Evolutionary conservation across 2,113 vertebrate genomes (phyloP).

Genomic region (Rhabdomys dilectus): DNA sequence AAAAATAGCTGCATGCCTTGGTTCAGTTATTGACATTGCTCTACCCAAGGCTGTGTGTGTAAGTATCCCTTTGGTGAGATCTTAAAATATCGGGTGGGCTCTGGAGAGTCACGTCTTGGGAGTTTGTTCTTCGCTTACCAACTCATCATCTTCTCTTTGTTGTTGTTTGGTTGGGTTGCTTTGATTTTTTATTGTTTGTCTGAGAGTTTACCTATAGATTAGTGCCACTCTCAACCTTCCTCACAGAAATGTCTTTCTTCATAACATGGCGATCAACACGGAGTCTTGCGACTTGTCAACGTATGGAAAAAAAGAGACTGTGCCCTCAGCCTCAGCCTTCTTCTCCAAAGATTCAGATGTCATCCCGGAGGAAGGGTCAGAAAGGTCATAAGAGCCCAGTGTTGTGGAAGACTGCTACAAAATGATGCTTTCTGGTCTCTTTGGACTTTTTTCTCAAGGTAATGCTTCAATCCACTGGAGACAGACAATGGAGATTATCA

Average conservation of each 20-base stretch:
- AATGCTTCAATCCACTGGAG: background rate
- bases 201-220: background rate
- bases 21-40: conserved; percentile 38
- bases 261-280: background rate
- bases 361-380: background rate
- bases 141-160: background rate
- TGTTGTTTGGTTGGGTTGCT: background rate
- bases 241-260: background rate
- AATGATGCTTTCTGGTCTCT: background rate
- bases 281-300: background rate
- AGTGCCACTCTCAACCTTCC: background rate
- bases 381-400: background rate
- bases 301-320: background rate
- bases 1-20: conserved; percentile 63
- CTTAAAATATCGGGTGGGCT: background rate
- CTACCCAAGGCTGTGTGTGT: background rate
- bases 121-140: background rate
- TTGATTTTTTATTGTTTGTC: background rate
- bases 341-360: background rate
- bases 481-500: background rate
- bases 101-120: background rate
- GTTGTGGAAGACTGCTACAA: background rate
- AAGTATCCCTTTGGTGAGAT: background rate
- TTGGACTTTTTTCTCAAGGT: background rate
- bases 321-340: too few relatives aligned